A percentile compares a stretch with the other conserved stretches of the same genome.
Evolutionary conservation across 2,797 vertebrate species (phyloP).

Genomic region (Sebastes iracundus): DNA sequence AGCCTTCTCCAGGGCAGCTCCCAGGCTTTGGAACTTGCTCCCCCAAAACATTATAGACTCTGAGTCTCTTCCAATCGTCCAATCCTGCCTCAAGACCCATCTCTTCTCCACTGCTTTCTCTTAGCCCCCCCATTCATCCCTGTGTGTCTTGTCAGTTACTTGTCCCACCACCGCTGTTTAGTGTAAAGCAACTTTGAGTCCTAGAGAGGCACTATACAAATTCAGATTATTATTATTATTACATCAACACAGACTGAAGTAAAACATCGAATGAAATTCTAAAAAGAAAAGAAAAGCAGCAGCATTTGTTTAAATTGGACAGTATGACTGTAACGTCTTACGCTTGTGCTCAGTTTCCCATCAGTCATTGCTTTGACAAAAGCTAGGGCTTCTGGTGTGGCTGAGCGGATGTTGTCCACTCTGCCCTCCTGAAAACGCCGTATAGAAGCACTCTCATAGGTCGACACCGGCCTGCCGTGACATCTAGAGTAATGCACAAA

Average conservation of each 20-base stretch:
- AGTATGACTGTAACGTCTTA: slow-evolving; percentile 36
- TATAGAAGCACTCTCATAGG: slow-evolving; percentile 95
- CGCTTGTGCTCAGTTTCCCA: slow-evolving; percentile 49
- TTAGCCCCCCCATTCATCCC: too few relatives aligned
- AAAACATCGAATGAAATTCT: background rate
- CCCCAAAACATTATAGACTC: too few relatives aligned
- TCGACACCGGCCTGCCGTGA: slow-evolving; percentile 85
- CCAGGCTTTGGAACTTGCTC: too few relatives aligned
- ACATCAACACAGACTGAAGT: background rate
- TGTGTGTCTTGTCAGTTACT: too few relatives aligned
- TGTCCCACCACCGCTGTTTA: too few relatives aligned
- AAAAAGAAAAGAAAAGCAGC: background rate
- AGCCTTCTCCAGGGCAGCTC: too few relatives aligned
- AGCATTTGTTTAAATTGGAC: background rate
- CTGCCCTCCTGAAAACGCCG: slow-evolving; percentile 91
- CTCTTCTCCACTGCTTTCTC: too few relatives aligned
- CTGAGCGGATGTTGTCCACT: slow-evolving; percentile 96
- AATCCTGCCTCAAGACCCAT: too few relatives aligned
- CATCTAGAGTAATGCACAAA: slow-evolving; percentile 50
- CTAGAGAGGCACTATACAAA: too few relatives aligned
- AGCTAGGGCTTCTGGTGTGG: slow-evolving; percentile 87
- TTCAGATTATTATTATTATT: too few relatives aligned
- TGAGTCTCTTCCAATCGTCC: too few relatives aligned
- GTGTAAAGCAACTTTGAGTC: too few relatives aligned
- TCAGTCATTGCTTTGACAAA: slow-evolving; percentile 91